Conservation (phyloP, 2,113 vertebrate species). For the Semicossyphus pulcher region DNA sequence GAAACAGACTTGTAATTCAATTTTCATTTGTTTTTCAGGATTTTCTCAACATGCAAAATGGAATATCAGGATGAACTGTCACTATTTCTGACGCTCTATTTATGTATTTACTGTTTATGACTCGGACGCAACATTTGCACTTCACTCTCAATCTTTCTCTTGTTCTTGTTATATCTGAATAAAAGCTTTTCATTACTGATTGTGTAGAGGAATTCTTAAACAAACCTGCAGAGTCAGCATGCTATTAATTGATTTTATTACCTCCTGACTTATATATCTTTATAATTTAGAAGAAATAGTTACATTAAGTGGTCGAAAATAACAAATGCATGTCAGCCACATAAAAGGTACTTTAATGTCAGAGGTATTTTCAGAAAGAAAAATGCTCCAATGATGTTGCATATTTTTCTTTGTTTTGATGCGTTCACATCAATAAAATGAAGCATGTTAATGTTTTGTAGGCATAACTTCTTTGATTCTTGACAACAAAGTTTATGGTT, state of each 20-base stretch:
- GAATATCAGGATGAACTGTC: conserved; percentile 35
- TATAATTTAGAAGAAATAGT: background rate
- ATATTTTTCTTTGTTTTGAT: background rate
- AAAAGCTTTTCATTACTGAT: conserved; percentile 19
- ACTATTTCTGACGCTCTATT: conserved; percentile 16
- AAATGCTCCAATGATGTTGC: no score
- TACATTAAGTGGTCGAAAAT: no score
- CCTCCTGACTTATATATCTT: background rate
- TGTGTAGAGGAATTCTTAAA: background rate
- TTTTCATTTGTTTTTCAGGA: conserved; percentile 64
- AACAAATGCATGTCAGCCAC: background rate
- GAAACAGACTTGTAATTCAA: background rate
- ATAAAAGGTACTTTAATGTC: background rate
- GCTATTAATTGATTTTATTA: background rate
- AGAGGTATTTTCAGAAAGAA: background rate
- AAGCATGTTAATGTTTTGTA: background rate
- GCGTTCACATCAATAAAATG: background rate
- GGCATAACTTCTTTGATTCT: no score
- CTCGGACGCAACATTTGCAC: conserved; percentile 54
- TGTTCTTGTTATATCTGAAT: conserved; percentile 38
- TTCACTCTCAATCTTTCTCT: conserved; percentile 22
- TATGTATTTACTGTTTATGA: conserved; percentile 11
- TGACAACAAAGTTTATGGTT: no score
- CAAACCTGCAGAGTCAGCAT: background rate
- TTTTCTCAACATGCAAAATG: conserved; percentile 61